A percentile compares a stretch with the other conserved stretches of the same genome.
These are phyloP conservation scores for Hipposideros larvatus DNA, from an alignment of 2,797 vertebrate species.

Conservation along the genomic window DNA sequence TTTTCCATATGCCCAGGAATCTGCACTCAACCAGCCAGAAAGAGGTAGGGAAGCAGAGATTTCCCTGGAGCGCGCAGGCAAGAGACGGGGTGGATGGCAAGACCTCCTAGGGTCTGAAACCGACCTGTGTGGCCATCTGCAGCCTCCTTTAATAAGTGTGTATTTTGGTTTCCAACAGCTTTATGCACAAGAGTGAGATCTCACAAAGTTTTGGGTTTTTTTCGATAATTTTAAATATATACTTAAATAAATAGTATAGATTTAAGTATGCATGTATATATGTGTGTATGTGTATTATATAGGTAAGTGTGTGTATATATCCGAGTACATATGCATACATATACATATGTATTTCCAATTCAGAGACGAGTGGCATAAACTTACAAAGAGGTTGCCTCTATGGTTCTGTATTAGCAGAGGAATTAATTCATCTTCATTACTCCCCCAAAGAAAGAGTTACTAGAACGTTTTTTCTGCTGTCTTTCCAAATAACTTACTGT, in stretches of 20 bases:
- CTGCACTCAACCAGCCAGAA: neutral
- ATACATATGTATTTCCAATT: neutral
- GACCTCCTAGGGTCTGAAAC: neutral
- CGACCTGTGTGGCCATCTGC: neutral
- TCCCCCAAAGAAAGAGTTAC: neutral
- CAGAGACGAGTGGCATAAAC: neutral
- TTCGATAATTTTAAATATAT: neutral
- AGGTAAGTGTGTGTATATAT: neutral
- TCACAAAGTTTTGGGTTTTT: neutral
- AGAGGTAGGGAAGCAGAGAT: too few species aligned
- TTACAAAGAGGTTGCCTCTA: neutral
- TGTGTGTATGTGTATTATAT: neutral
- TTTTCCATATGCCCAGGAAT: neutral
- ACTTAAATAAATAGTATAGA: neutral
- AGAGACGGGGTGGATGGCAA: neutral
- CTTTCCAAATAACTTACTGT: neutral
- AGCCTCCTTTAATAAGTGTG: neutral
- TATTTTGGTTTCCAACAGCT: neutral
- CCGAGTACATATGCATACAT: neutral
- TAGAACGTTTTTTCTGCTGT: neutral
- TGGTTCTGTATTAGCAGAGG: neutral
- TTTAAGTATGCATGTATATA: neutral
- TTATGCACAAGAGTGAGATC: neutral
- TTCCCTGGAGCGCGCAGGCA: neutral
- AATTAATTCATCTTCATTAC: neutral